Conservation (phyloP, 1,140 invertebrate species). For the Matsumurasca onukii region DNA sequence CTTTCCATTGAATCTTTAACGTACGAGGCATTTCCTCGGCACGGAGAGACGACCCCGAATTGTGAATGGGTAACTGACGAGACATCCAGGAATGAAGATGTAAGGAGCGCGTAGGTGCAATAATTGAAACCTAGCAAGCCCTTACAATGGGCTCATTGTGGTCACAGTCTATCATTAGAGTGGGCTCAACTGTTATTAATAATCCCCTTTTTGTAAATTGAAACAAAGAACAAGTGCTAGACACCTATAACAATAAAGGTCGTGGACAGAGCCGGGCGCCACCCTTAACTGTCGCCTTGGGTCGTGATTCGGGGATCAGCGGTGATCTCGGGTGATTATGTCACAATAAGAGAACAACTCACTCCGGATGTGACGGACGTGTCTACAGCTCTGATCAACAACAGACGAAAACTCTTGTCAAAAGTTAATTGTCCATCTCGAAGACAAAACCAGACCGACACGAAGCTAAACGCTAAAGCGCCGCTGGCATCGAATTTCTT, state of each 20-base stretch:
- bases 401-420: too few species aligned
- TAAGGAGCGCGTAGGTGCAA: conserved; percentile 17
- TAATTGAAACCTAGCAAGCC: conserved; percentile 12
- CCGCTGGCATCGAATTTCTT: too few species aligned
- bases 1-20: too few species aligned
- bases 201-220: conserved; percentile 25
- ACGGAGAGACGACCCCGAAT: neutral
- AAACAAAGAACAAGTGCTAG: conserved; percentile 22
- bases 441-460: too few species aligned
- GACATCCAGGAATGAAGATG: conserved; percentile 8
- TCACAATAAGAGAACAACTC: too few species aligned
- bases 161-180: conserved; percentile 4
- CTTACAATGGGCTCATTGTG: conserved; percentile 23
- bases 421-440: too few species aligned
- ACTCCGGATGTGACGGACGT: too few species aligned
- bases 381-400: too few species aligned
- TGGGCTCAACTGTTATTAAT: conserved; percentile 18
- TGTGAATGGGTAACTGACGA: conserved; percentile 5
- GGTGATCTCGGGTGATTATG: too few species aligned
- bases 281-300: conserved; percentile 11
- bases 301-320: too few species aligned
- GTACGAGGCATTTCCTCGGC: neutral
- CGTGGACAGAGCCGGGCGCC: neutral
- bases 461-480: too few species aligned
- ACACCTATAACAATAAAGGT: neutral